A percentile compares a stretch with the other conserved stretches of the same genome.
phyloP scores from a whole-genome alignment of 2,113 vertebrate species.

The Elachura formosa region DNA sequence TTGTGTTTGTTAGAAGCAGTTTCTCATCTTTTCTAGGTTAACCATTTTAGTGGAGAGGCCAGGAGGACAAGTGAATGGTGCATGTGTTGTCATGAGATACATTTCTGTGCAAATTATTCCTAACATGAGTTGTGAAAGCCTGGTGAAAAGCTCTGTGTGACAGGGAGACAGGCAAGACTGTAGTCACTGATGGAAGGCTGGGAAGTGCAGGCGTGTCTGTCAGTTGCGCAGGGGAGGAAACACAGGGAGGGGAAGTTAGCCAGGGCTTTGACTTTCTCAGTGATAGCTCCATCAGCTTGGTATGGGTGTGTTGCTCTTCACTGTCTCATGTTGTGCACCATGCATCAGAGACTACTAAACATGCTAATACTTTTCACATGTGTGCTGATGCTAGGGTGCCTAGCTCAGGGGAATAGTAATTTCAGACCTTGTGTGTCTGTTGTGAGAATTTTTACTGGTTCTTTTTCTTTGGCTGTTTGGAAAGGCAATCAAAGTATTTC shows the following conservation, averaged over 20 bases:
- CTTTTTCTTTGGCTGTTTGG: background rate
- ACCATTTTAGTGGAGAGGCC: background rate
- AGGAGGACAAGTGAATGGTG: background rate
- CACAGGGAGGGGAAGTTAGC: rapidly evolving
- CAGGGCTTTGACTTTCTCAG: background rate
- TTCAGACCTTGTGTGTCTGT: background rate
- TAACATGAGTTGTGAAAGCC: background rate
- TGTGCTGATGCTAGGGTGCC: background rate
- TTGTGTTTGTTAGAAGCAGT: background rate
- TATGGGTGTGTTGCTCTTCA: background rate
- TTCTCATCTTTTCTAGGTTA: background rate
- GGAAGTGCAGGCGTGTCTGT: background rate
- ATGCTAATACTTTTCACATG: background rate
- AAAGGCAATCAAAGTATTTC: background rate
- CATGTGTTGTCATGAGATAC: background rate
- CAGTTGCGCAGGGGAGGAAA: background rate
- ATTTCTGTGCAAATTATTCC: background rate
- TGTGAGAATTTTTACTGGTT: background rate
- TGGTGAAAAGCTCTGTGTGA: background rate
- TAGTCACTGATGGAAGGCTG: background rate
- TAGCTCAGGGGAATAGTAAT: background rate
- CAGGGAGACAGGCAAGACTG: background rate
- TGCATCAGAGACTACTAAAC: background rate
- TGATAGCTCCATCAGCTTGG: background rate
- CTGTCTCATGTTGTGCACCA: background rate